These are phyloP conservation scores for Dendrocincla tyrannina DNA, from an alignment of 2,797 vertebrate species.

Conservation along the genomic window DNA sequence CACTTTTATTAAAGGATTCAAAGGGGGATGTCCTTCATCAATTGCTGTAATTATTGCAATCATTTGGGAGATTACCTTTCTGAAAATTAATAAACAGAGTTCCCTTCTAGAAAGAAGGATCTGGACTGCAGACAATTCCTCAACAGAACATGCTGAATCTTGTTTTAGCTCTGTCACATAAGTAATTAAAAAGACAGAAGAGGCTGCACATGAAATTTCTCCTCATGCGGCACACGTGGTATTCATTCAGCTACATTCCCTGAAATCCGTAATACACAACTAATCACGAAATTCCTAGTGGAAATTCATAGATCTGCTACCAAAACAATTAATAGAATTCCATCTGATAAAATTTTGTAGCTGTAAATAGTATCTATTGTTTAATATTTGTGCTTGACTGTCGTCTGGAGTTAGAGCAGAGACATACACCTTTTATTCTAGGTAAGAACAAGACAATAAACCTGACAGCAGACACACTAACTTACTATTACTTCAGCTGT, in stretches of 20 bases:
- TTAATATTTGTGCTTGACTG: background rate
- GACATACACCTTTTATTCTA: background rate
- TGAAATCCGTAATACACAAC: background rate
- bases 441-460: background rate
- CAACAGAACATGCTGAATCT: background rate
- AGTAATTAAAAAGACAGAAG: background rate
- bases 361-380: background rate
- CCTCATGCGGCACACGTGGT: background rate
- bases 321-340: background rate
- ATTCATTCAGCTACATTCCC: background rate
- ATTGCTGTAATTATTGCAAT: background rate
- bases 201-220: background rate
- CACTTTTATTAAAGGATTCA: background rate
- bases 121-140: background rate
- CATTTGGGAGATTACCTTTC: background rate
- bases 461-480: background rate
- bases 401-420: background rate
- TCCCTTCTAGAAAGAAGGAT: background rate
- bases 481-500: background rate
- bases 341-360: background rate
- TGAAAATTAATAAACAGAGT: background rate
- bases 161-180: background rate
- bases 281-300: background rate
- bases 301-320: background rate
- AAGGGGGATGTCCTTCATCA: background rate